Conservation (phyloP, 2,888 invertebrate genomes). For the Melikaiella ostensackeni region DNA sequence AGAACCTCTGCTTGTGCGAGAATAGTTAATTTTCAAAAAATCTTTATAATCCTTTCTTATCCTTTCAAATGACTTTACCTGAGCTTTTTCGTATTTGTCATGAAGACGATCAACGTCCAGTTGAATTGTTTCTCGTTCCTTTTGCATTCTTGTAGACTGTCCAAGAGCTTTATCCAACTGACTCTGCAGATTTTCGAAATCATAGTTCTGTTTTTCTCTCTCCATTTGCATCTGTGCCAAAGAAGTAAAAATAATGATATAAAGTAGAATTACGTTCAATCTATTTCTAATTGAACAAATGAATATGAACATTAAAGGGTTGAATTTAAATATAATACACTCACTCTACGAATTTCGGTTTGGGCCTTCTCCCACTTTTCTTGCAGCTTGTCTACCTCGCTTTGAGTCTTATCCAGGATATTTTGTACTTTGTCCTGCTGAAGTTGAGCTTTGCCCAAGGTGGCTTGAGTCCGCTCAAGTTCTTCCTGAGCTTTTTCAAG, state of each 20-base stretch:
- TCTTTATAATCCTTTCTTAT: not conserved
- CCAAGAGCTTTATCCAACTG: conserved; percentile 94
- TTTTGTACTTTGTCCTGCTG: conserved; percentile 95
- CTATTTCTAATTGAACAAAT: not conserved
- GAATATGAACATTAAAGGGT: not conserved
- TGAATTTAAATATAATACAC: conserved; percentile 58
- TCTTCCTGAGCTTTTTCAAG: conserved; percentile 93
- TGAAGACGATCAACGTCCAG: conserved; percentile 90
- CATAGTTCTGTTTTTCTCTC: conserved; percentile 93
- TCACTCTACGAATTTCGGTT: conserved; percentile 89
- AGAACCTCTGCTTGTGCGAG: not conserved
- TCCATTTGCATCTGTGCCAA: conserved; percentile 87
- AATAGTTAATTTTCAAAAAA: conserved; percentile 25
- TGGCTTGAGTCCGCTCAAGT: conserved; percentile 91
- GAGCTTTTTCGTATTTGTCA: conserved; percentile 93
- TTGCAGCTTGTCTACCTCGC: conserved; percentile 93
- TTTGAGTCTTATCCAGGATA: conserved; percentile 91
- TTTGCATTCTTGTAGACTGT: conserved; percentile 91
- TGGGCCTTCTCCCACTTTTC: conserved; percentile 91
- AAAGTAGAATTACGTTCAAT: not conserved
- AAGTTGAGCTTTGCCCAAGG: conserved; percentile 92
- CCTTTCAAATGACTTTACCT: conserved; percentile 79
- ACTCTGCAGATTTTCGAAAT: conserved; percentile 93
- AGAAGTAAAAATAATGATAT: not conserved
- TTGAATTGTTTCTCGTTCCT: conserved; percentile 91